Evolutionary conservation across 2,113 vertebrate species (phyloP).

Genomic region (Steatornis caripensis): DNA sequence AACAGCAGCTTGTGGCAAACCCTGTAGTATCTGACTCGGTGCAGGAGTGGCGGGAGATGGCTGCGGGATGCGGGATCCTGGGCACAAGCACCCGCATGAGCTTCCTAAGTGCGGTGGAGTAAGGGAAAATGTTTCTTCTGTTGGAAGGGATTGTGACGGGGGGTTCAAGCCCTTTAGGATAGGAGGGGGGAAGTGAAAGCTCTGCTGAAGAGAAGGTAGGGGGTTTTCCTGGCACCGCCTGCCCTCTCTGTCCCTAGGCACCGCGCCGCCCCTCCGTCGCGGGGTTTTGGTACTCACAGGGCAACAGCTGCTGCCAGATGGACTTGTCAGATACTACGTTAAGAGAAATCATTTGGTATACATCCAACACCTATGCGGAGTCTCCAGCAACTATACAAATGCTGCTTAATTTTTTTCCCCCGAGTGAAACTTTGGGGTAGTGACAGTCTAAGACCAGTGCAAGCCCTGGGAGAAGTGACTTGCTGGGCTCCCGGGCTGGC

Average conservation of each 20-base stretch:
- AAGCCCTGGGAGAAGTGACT: not conserved
- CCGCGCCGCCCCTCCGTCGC: fast-evolving
- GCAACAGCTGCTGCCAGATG: not conserved
- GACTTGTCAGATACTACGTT: not conserved
- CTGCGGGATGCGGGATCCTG: not conserved
- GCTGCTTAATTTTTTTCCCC: not conserved
- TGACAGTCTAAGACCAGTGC: not conserved
- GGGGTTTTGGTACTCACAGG: not conserved
- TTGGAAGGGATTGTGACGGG: not conserved
- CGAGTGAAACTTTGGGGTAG: not conserved
- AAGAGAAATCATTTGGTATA: not conserved
- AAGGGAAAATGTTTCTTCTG: not conserved
- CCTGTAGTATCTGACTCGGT: not conserved
- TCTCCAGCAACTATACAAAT: not conserved
- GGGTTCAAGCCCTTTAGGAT: not conserved
- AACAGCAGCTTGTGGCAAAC: not conserved
- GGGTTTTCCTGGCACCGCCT: not conserved
- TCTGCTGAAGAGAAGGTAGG: not conserved
- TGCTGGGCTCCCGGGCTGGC: not conserved
- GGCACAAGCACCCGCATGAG: not conserved
- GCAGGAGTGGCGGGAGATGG: not conserved
- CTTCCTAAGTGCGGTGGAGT: not conserved
- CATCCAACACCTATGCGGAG: not conserved
- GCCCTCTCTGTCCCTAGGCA: not conserved
- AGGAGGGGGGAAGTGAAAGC: not conserved